Evolutionary conservation across 2,797 vertebrate genomes (phyloP).

Genomic region (Pangasius sanitwongsei): DNA sequence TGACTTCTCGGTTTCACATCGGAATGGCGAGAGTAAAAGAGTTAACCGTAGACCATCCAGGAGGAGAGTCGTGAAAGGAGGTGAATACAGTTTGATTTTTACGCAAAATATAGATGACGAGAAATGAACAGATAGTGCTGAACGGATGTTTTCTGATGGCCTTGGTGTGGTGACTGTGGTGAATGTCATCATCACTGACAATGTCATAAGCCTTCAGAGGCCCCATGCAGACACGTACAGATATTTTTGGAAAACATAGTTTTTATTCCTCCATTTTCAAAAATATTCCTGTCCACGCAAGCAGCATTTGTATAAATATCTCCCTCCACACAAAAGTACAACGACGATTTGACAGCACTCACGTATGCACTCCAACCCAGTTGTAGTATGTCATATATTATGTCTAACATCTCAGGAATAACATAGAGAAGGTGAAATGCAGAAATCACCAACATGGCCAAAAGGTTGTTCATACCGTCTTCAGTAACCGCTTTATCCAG

Average conservation of each 20-base stretch:
- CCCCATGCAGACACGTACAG: not conserved
- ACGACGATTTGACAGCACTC: too few relatives aligned
- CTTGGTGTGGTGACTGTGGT: not conserved
- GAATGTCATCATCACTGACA: not conserved
- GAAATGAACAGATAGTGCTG: not conserved
- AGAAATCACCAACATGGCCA: too few relatives aligned
- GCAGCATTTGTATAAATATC: not conserved
- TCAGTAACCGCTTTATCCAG: too few relatives aligned
- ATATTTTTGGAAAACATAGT: not conserved
- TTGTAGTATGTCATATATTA: too few relatives aligned
- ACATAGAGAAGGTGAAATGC: too few relatives aligned
- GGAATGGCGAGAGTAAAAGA: conserved; percentile 62
- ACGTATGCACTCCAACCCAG: too few relatives aligned
- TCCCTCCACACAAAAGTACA: too few relatives aligned
- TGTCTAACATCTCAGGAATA: too few relatives aligned
- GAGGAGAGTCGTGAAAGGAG: conserved; percentile 21
- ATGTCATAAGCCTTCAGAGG: not conserved
- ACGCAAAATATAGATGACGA: not conserved
- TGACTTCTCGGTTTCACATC: conserved; percentile 57
- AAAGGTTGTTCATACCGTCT: too few relatives aligned
- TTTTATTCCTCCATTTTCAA: not conserved
- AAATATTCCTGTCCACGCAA: not conserved
- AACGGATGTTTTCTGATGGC: not conserved
- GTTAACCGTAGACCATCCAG: conserved; percentile 35
- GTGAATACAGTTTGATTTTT: conserved; percentile 7